These are phyloP conservation scores for Mixornis gularis DNA, from an alignment of 2,113 vertebrate species.

Conservation along the genomic window DNA sequence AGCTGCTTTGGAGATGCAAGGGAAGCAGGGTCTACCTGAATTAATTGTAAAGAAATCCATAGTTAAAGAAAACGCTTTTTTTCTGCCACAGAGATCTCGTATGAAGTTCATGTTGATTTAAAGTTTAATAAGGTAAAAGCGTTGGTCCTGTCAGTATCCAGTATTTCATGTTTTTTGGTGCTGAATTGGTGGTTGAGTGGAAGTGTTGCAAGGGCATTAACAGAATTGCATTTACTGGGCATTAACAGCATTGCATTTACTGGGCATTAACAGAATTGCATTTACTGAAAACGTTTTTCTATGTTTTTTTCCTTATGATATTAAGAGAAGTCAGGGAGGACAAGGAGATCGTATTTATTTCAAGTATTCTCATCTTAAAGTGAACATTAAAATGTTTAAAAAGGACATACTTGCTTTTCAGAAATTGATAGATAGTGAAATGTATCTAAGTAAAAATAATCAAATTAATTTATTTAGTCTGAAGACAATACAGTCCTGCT, in stretches of 20 bases:
- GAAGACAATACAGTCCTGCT: background rate
- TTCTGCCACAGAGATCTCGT: fast-evolving
- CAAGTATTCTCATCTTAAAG: background rate
- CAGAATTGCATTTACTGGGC: background rate
- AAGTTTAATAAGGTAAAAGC: background rate
- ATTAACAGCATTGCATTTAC: background rate
- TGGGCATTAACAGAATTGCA: background rate
- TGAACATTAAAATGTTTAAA: background rate
- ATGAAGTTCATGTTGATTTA: background rate
- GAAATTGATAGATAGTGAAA: background rate
- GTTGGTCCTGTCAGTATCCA: background rate
- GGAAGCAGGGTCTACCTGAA: background rate
- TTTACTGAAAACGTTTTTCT: background rate
- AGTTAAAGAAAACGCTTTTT: background rate
- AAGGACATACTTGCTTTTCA: background rate
- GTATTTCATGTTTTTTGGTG: background rate
- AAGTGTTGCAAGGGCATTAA: background rate
- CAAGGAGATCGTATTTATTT: background rate
- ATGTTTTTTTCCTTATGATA: background rate
- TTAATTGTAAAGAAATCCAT: background rate
- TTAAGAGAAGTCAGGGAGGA: background rate
- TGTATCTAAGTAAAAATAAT: background rate
- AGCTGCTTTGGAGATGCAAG: background rate
- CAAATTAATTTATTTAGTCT: background rate
- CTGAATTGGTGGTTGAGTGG: background rate